Evolutionary conservation across 2,797 vertebrate species (phyloP).

Genomic region (Channa striata): DNA sequence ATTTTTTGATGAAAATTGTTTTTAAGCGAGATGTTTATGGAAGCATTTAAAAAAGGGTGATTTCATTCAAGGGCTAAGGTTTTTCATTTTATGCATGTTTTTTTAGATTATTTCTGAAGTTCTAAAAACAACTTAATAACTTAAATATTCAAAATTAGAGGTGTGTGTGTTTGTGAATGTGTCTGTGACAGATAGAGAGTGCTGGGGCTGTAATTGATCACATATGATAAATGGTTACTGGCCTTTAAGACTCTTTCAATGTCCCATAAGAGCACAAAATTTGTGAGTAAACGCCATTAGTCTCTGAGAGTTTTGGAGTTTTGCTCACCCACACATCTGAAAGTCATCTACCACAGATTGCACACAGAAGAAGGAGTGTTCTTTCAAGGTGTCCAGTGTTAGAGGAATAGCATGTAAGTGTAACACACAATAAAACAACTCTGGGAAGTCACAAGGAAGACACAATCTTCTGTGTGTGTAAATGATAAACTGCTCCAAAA

Average conservation of each 20-base stretch:
- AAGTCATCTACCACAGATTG: conserved; percentile 29
- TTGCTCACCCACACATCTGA: conserved; percentile 39
- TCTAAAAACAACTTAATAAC: not conserved
- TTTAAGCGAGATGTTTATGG: not conserved
- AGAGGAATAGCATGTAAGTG: not conserved
- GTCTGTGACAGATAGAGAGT: not conserved
- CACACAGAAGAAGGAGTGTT: not conserved
- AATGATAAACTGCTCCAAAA: no score
- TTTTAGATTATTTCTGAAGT: no score
- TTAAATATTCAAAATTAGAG: not conserved
- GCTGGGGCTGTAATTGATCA: conserved; percentile 40
- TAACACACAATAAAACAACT: conserved; percentile 4
- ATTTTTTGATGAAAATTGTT: not conserved
- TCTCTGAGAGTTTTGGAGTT: conserved; percentile 28
- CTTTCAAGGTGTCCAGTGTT: not conserved
- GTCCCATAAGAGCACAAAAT: conserved; percentile 4
- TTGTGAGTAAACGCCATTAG: conserved; percentile 21
- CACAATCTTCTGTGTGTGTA: no score
- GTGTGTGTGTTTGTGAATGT: not conserved
- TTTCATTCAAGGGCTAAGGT: not conserved
- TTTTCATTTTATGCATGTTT: not conserved
- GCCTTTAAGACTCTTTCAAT: conserved; percentile 23
- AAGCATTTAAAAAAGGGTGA: not conserved
- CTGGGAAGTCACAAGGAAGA: no score
- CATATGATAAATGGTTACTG: conserved; percentile 40